Base-by-base conservation (phyloP, 2,113 vertebrate species). In the Paramormyrops kingsleyae region DNA sequence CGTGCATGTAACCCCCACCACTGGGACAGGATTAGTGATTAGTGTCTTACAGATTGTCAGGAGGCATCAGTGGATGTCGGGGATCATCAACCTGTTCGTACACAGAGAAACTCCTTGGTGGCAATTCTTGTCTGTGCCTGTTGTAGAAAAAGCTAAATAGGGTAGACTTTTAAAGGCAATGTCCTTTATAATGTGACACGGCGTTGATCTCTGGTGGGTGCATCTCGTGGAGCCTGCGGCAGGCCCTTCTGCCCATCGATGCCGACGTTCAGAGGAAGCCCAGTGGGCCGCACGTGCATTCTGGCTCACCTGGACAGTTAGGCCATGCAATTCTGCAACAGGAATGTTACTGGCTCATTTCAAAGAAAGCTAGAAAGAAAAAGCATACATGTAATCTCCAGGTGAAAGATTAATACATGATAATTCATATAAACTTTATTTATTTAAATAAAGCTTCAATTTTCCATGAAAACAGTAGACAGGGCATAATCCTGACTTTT, bases 331-430 rank as follows among this genome's bases (percentile, higher is more conserved):
- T 44, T 47, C 62, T 49, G 24, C 8, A 17, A 53, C 53, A n/a
- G 46, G 27, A 88, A 77, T 27, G 24, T 50, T n/a, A 42, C 47
- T 46, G 6, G 17, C 21, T 39, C 10, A 35, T 53, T 87, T 56
- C 15, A 5, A 21, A 53, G 27, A 21, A 59, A 39, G 3, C 12
- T 24, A 44, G 15, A 83, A 83, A 92, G 92, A 92, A 83, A 17
- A 90, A 87, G 90, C 90, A 47, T 3, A 10, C 24, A 27, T 86
- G 24, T 24, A 52, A 24, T 42, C 24, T 49, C n/a, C 24, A 24
- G 83, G 21, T 35, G 21, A 46, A 44, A 21, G 47, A 49, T 44
- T 46, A 21, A 44, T 46, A 44, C 7, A 84, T 24, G 17, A 44
- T 10, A 27, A 24, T 5, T 42, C 9, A 49, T 86, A 31, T 13